These are phyloP conservation scores for Oscheius myriophilus DNA, from an alignment of 2,888 invertebrate genomes.

Conservation along the genomic window DNA sequence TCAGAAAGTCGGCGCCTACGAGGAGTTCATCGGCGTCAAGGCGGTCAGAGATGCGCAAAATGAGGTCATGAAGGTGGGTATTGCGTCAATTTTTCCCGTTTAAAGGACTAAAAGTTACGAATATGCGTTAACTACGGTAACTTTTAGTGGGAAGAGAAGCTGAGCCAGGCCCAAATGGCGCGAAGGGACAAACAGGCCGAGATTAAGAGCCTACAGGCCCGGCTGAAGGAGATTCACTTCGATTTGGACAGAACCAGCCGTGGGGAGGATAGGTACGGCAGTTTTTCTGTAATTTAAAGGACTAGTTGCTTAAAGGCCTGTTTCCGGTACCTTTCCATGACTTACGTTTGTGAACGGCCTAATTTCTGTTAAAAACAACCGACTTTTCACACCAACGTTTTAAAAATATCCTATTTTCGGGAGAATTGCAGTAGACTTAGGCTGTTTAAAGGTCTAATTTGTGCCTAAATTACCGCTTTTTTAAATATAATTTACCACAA, in stretches of 20 bases:
- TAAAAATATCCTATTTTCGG: too few relatives aligned
- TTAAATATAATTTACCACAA: too few relatives aligned
- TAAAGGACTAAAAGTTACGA: neutral
- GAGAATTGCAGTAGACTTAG: too few relatives aligned
- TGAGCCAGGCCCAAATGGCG: slow-evolving; percentile 78
- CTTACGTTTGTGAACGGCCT: too few relatives aligned
- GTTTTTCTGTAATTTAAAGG: neutral
- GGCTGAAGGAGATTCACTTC: slow-evolving; percentile 80
- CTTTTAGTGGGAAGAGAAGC: slow-evolving; percentile 76
- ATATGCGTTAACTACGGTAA: neutral
- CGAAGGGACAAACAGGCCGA: slow-evolving; percentile 78
- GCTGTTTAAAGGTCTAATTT: neutral
- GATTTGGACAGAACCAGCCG: slow-evolving; percentile 83
- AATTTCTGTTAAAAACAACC: neutral
- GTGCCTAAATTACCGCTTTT: neutral
- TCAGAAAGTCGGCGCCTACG: slow-evolving; percentile 51
- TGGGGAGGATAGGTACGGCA: slow-evolving; percentile 80
- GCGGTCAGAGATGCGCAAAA: slow-evolving; percentile 82
- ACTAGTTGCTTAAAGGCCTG: neutral
- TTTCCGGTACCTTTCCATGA: too few relatives aligned
- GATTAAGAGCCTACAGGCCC: slow-evolving; percentile 77
- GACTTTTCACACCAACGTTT: too few relatives aligned
- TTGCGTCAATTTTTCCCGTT: slow-evolving; percentile 19
- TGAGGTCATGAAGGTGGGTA: slow-evolving; percentile 76
- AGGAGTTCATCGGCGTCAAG: slow-evolving; percentile 78